Conservation (phyloP, 1,140 invertebrate genomes). For the Plodia interpunctella region DNA sequence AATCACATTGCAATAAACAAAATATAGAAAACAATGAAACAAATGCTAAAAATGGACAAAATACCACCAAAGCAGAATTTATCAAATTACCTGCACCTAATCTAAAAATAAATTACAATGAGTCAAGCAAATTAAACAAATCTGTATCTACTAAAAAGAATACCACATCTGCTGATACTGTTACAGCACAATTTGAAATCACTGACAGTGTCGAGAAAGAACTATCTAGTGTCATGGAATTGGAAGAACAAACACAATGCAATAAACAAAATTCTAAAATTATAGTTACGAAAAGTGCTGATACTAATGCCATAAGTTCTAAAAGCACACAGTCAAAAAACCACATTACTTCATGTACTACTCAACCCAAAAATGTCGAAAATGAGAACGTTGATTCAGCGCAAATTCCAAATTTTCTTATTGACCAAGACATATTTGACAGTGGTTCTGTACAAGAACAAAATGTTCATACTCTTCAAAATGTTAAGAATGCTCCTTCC, state of each 20-base stretch:
- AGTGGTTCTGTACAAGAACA: conserved; percentile 43
- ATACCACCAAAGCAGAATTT: not conserved
- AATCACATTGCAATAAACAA: conserved; percentile 11
- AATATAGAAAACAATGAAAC: conserved; percentile 19
- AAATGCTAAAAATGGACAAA: not conserved
- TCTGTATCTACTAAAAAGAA: conserved; percentile 48
- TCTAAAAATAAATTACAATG: not conserved
- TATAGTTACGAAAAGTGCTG: not conserved
- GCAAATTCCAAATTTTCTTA: conserved; percentile 18
- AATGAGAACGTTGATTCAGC: conserved; percentile 2
- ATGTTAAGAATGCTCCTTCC: conserved; percentile 38
- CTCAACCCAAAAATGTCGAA: conserved; percentile 13
- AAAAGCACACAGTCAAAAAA: conserved; percentile 8
- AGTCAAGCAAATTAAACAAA: conserved; percentile 20
- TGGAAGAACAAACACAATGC: conserved; percentile 22
- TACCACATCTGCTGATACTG: conserved; percentile 58
- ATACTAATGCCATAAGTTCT: not conserved
- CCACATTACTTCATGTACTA: conserved; percentile 1
- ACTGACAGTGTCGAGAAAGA: conserved; percentile 62
- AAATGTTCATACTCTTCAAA: conserved; percentile 40
- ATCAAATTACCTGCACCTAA: not conserved
- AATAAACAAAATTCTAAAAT: conserved; percentile 20
- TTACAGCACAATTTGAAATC: conserved; percentile 49
- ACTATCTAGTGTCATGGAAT: conserved; percentile 46
- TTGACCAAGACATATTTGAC: conserved; percentile 57